A percentile compares a stretch with the other conserved stretches of the same genome.
phyloP scores from a whole-genome alignment of 2,888 invertebrate genomes.

The Apamea crenata region DNA sequence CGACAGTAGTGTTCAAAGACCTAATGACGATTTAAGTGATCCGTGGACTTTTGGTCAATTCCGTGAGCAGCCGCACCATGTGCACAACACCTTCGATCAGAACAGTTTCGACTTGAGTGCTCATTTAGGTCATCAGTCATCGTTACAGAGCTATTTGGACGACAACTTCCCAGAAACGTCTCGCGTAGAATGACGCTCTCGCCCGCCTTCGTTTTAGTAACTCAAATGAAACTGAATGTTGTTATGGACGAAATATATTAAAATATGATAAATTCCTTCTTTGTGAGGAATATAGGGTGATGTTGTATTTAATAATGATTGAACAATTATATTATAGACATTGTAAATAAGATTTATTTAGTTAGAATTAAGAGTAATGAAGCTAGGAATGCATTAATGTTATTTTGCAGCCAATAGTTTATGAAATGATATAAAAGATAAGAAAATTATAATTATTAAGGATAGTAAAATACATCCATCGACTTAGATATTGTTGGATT shows the following conservation, averaged over 20 bases:
- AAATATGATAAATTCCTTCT: slow-evolving; percentile 56
- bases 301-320: slow-evolving; percentile 78
- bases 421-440: slow-evolving; percentile 76
- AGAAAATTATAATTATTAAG: slow-evolving; percentile 79
- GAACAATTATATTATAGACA: slow-evolving; percentile 86
- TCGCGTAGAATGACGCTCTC: slow-evolving; percentile 84
- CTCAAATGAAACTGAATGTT: slow-evolving; percentile 63
- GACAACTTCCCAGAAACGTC: slow-evolving; percentile 83
- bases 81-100: slow-evolving; percentile 85
- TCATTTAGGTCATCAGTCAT: slow-evolving; percentile 76
- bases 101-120: slow-evolving; percentile 83
- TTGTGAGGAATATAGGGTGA: slow-evolving; percentile 72
- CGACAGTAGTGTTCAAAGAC: slow-evolving; percentile 75
- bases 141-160: slow-evolving; percentile 82
- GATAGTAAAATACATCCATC: slow-evolving; percentile 78
- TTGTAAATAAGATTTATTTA: slow-evolving; percentile 89
- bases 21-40: slow-evolving; percentile 78
- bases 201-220: slow-evolving; percentile 54
- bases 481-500: slow-evolving; percentile 81
- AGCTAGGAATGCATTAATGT: slow-evolving; percentile 87
- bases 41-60: slow-evolving; percentile 86
- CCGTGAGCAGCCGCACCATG: slow-evolving; percentile 83
- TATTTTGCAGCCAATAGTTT: slow-evolving; percentile 87
- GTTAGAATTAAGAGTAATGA: slow-evolving; percentile 84
- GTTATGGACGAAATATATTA: slow-evolving; percentile 65